Base-by-base conservation (phyloP, 2,888 invertebrate species). In the Syrista parreyssii region DNA sequence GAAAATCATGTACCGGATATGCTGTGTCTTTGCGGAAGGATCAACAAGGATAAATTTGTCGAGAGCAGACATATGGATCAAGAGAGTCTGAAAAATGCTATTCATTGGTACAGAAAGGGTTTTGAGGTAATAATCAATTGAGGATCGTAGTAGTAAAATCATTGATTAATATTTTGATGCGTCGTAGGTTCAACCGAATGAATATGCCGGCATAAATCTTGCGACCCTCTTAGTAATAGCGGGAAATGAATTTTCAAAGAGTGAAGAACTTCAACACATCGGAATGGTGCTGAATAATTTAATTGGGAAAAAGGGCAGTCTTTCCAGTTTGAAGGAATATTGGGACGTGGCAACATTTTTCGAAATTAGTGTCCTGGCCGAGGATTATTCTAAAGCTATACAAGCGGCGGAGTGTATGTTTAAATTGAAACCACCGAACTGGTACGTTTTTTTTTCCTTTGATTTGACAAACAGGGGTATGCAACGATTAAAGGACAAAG, bases 311-410 rank as follows among this genome's bases (percentile, higher is more conserved):
- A 99, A 99, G 91, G 99, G 99, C 72, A 98, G 98, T 89, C 92
- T 99, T 36, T 95, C 96, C 0, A 97, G 97, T 0, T 93, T 99
- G 32, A 96, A 96, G 85, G 99, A 99, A 90, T 99, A 99, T 90
- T 99, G 99, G 99, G 99, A 99, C 91, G 99, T 99, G 23, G 99
- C 99, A 0, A 99, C 98, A 1, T 99, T 98, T 93, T 99, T 99
- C 91, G 99, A 99, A 92, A 99, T 99, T 84, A 98, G 98, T 74
- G 99, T 99, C 0, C 93, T 99, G 40, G 98, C 98, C 2, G 98
- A 99, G 91, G 98, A 99, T 91, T 99, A 98, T 90, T 94, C 96
- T 23, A 99, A 99, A 92, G 99, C 99, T 0, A 96, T 98, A 85
- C 98, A 98, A 92, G 99, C 99, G 23, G 98, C 99, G 0, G 97